Evolutionary conservation across 2,113 vertebrate species (phyloP).

Genomic region (Varanus salvator): DNA sequence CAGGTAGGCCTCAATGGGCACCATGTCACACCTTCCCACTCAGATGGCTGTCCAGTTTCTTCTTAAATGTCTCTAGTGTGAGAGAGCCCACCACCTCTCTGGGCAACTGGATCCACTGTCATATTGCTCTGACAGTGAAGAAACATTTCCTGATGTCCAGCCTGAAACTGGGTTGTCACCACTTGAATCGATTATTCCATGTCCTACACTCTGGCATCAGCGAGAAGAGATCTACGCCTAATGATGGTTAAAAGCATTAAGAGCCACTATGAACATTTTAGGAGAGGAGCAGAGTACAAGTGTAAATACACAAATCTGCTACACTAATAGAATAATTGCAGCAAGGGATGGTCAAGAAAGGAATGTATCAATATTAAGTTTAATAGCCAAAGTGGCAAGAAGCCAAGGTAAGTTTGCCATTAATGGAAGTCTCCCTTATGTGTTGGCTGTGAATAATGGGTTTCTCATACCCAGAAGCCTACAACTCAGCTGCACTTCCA

Average conservation of each 20-base stretch:
- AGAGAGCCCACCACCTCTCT: too few relatives aligned
- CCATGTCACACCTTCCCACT: too few relatives aligned
- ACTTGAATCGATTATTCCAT: too few relatives aligned
- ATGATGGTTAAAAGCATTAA: neutral
- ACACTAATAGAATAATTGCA: neutral
- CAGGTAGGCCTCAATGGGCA: too few relatives aligned
- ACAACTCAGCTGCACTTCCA: neutral
- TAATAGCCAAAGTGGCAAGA: neutral
- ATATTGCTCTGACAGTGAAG: too few relatives aligned
- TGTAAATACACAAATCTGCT: neutral
- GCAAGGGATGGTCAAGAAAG: neutral
- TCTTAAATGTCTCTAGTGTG: too few relatives aligned
- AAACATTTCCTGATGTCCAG: too few relatives aligned
- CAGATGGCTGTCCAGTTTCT: too few relatives aligned
- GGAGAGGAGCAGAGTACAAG: neutral
- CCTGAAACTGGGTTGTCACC: too few relatives aligned
- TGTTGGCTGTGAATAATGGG: neutral
- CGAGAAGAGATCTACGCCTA: too few relatives aligned
- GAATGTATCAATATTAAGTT: neutral
- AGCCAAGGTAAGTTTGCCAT: neutral
- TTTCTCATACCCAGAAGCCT: neutral
- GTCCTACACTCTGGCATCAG: too few relatives aligned
- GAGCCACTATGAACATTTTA: neutral
- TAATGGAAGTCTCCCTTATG: neutral
- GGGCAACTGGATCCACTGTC: too few relatives aligned